phyloP scores from a whole-genome alignment of 2,113 vertebrate genomes.

The Candoia aspera region DNA sequence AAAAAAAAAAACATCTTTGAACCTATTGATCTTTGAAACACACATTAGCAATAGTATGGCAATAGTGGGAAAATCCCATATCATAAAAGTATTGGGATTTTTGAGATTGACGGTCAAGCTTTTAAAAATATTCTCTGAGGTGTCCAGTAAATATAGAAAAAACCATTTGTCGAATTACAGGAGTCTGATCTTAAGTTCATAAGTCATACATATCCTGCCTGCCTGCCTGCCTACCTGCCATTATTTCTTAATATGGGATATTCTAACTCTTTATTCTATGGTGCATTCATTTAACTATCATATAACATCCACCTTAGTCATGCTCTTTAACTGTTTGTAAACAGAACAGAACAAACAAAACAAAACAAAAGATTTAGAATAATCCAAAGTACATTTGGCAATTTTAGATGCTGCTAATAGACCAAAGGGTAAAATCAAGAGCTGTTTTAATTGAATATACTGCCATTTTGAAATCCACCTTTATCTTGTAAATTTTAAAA shows the following conservation, averaged over 20 bases:
- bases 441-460: not conserved
- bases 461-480: not conserved
- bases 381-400: not conserved
- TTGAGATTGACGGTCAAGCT: not conserved
- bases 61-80: not conserved
- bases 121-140: not conserved
- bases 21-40: not conserved
- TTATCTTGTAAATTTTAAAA: not conserved
- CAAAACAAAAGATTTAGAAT: not conserved
- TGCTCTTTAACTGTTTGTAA: not conserved
- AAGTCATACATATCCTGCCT: not conserved
- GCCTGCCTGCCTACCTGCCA: not conserved
- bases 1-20: not conserved
- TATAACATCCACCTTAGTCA: not conserved
- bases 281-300: not conserved
- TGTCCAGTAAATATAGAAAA: not conserved
- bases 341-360: not conserved
- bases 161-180: not conserved
- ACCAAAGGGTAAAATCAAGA: not conserved
- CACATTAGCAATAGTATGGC: not conserved
- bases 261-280: not conserved
- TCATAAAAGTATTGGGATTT: not conserved
- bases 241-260: not conserved
- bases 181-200: not conserved
- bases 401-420: not conserved